Conservation (phyloP, 2,113 vertebrate genomes). For the Cyanoderma ruficeps region DNA sequence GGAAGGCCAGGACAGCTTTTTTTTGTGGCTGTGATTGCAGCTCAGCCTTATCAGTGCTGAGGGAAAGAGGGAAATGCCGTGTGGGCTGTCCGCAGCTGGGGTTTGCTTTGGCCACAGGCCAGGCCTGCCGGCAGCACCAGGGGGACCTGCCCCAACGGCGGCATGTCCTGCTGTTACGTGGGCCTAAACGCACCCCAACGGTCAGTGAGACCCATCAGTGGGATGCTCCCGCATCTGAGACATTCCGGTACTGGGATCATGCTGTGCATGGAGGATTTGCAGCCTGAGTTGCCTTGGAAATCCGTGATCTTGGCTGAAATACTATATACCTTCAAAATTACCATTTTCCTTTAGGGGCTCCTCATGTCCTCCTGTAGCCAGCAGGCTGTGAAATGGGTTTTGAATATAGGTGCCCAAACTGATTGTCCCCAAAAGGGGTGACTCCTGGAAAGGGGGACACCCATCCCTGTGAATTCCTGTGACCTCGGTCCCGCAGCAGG, state of each 20-base stretch:
- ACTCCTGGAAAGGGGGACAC: background rate
- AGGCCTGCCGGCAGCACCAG: background rate
- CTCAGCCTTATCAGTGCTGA: background rate
- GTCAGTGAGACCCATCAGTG: rapidly evolving
- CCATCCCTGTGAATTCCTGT: background rate
- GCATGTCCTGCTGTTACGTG: rapidly evolving
- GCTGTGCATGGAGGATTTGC: rapidly evolving
- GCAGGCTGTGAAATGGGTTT: background rate
- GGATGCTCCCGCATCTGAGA: background rate
- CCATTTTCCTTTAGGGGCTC: background rate
- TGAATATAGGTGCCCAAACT: background rate
- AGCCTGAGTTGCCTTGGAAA: background rate
- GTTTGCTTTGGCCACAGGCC: constrained; percentile 26
- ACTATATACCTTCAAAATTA: background rate
- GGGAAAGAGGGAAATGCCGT: background rate
- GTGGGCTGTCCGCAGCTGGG: background rate
- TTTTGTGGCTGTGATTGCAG: background rate
- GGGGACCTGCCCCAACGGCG: background rate
- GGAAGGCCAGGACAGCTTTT: background rate
- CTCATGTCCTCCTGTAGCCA: background rate
- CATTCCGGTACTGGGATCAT: background rate
- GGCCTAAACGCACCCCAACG: background rate
- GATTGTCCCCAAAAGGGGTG: background rate
- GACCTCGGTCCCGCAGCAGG: rapidly evolving
- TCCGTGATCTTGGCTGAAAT: background rate